A percentile compares a stretch with the other conserved stretches of the same genome.
Conservation (phyloP, 2,113 vertebrate species). For the Brachyhypopomus occidentalis region DNA sequence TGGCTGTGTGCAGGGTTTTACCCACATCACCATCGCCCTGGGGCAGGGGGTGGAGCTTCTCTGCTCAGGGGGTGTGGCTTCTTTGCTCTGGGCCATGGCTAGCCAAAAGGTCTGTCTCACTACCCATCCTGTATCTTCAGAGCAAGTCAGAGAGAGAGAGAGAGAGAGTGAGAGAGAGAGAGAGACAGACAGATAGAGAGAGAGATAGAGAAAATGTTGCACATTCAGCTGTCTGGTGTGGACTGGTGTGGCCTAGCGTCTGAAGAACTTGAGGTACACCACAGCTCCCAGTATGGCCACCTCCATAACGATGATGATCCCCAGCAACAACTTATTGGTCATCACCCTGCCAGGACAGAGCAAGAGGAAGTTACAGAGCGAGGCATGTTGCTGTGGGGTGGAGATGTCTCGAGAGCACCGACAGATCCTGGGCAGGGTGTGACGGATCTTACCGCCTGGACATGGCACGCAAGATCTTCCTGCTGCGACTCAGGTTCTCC, state of each 20-base stretch:
- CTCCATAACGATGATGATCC: conserved; percentile 90
- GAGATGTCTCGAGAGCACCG: no score
- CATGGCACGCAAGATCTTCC: conserved; percentile 91
- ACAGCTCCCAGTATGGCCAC: conserved; percentile 86
- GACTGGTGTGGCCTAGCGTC: conserved; percentile 41
- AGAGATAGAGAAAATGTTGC: conserved; percentile 12
- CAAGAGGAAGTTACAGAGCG: neutral
- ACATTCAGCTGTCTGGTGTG: neutral
- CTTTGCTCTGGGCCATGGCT: neutral
- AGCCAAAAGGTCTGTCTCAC: neutral
- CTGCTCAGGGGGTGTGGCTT: no score
- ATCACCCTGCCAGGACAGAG: conserved; percentile 74
- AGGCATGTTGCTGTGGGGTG: no score
- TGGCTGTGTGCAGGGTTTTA: neutral
- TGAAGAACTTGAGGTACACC: conserved; percentile 93
- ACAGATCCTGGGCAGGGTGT: no score
- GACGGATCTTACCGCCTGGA: conserved; percentile 83
- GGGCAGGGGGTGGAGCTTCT: no score
- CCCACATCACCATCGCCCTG: neutral
- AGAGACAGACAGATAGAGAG: conserved; percentile 25
- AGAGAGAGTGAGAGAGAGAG: conserved; percentile 21
- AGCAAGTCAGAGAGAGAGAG: neutral
- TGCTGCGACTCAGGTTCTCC: conserved; percentile 92
- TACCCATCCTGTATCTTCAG: neutral
- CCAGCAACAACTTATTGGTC: conserved; percentile 93